Conservation (phyloP, 2,113 vertebrate species). For the Ictalurus punctatus region DNA sequence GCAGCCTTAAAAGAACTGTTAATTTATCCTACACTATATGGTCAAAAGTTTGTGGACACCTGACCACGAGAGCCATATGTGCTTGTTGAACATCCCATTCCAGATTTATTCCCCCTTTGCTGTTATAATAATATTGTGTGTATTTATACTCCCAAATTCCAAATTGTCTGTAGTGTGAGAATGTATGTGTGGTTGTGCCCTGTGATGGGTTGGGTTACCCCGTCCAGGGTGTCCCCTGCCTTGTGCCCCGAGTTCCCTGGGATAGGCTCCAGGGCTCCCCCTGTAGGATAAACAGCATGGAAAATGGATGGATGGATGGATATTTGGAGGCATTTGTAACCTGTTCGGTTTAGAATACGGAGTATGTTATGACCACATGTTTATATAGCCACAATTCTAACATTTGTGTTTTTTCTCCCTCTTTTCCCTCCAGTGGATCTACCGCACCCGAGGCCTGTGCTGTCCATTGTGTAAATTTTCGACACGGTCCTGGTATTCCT, state of each 20-base stretch:
- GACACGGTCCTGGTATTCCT: conserved; percentile 68
- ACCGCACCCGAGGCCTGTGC: conserved; percentile 69
- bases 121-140: neutral
- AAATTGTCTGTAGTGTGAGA: too few species aligned
- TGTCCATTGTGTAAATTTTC: conserved; percentile 73
- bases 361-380: neutral
- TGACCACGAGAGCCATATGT: neutral
- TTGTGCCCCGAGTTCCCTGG: too few species aligned
- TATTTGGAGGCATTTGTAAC: neutral
- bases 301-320: too few species aligned
- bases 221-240: too few species aligned
- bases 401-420: neutral
- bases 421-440: conserved; percentile 66
- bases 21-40: neutral
- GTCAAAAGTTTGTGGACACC: neutral
- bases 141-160: too few species aligned
- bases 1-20: neutral
- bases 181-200: too few species aligned
- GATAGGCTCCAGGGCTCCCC: too few species aligned
- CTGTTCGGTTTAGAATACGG: neutral
- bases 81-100: neutral
- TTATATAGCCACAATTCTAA: neutral
- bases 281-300: too few species aligned
- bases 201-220: too few species aligned
- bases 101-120: neutral